Conservation (phyloP, 2,113 vertebrate species). For the Theristicus caerulescens region DNA sequence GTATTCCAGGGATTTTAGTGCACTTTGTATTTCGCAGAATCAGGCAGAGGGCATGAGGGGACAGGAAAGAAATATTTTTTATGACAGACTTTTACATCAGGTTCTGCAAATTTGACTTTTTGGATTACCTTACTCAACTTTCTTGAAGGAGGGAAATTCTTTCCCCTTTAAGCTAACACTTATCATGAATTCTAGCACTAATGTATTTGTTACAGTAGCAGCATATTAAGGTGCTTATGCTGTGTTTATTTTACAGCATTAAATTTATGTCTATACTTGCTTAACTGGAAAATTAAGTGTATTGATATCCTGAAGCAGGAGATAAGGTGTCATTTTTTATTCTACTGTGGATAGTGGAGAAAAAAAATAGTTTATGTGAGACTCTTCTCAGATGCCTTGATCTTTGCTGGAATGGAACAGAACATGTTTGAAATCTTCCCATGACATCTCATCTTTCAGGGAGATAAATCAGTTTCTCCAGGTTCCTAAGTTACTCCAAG, state of each 20-base stretch:
- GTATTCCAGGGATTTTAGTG: background rate
- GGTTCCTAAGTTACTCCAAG: background rate
- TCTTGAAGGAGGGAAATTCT: background rate
- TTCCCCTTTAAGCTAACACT: background rate
- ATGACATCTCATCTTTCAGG: background rate
- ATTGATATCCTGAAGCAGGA: background rate
- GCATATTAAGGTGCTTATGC: background rate
- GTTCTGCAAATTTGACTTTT: background rate
- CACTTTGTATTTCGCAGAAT: background rate
- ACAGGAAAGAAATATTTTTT: background rate
- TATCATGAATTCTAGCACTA: background rate
- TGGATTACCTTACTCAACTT: background rate
- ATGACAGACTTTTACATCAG: background rate
- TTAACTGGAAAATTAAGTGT: constrained; percentile 11
- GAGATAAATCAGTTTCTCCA: background rate
- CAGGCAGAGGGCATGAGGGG: background rate
- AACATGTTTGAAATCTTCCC: background rate
- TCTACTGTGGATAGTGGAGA: background rate
- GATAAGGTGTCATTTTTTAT: constrained; percentile 7
- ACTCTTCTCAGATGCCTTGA: background rate
- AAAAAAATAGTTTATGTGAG: background rate
- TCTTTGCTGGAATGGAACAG: background rate
- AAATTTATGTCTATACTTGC: background rate
- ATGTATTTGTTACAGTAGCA: background rate
- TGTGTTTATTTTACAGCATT: constrained; percentile 13